Percentiles rank a stretch among this genome's conserved stretches.
These are phyloP conservation scores for Drosophila baimaii DNA, from an alignment of 1,140 invertebrate species.

Conservation along the genomic window DNA sequence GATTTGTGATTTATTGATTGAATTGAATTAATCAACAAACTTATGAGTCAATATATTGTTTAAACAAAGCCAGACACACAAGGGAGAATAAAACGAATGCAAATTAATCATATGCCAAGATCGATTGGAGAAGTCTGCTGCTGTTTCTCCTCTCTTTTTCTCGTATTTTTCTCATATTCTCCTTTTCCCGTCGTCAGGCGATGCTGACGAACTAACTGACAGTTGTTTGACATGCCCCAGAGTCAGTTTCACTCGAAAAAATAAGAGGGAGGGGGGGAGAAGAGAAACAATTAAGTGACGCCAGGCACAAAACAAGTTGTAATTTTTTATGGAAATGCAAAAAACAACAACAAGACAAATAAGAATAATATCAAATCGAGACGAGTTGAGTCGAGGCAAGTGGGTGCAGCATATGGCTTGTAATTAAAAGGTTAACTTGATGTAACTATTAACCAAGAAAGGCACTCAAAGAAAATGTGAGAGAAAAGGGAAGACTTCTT, in stretches of 20 bases:
- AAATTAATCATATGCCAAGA: slow-evolving; percentile 77
- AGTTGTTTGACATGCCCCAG: slow-evolving; percentile 81
- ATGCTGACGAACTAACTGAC: slow-evolving; percentile 69
- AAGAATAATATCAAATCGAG: slow-evolving; percentile 30
- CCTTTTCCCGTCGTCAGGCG: slow-evolving; percentile 6
- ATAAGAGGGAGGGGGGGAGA: slow-evolving; percentile 9
- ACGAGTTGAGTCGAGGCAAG: slow-evolving; percentile 40
- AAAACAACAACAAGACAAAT: slow-evolving; percentile 34
- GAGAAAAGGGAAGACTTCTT: neutral
- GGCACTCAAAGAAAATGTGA: slow-evolving; percentile 4
- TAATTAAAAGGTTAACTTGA: slow-evolving; percentile 82
- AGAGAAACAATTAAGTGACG: slow-evolving; percentile 76
- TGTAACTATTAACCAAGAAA: slow-evolving; percentile 64
- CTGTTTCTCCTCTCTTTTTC: slow-evolving; percentile 7
- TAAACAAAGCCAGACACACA: slow-evolving; percentile 61
- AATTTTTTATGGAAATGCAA: slow-evolving; percentile 74
- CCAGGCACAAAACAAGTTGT: slow-evolving; percentile 61
- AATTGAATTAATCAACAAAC: slow-evolving; percentile 81
- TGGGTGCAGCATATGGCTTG: slow-evolving; percentile 76
- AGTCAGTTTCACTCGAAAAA: slow-evolving; percentile 53
- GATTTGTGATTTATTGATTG: slow-evolving; percentile 75
- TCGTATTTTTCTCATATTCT: slow-evolving; percentile 6
- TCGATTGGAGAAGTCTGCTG: slow-evolving; percentile 52
- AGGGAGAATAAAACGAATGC: slow-evolving; percentile 60
- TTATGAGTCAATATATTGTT: slow-evolving; percentile 79